Conservation (phyloP, 2,113 vertebrate genomes). For the Scophthalmus maximus region DNA sequence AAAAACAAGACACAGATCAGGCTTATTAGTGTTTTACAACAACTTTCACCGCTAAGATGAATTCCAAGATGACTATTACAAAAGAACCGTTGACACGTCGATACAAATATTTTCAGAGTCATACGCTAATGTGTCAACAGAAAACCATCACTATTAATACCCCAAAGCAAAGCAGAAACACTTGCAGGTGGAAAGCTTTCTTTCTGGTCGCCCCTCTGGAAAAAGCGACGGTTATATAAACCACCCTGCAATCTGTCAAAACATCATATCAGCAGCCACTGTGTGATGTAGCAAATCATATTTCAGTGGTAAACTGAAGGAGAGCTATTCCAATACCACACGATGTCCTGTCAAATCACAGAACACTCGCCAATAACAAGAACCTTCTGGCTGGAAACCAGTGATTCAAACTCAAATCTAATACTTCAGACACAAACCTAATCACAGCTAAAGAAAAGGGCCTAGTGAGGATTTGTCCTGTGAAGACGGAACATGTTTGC, state of each 20-base stretch:
- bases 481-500: slow-evolving; percentile 22
- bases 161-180: neutral
- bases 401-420: slow-evolving; percentile 59
- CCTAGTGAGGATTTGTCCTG: slow-evolving; percentile 19
- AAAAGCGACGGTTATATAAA: slow-evolving; percentile 27
- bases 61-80: neutral
- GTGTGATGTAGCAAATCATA: slow-evolving; percentile 49
- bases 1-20: neutral
- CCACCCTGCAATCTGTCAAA: slow-evolving; percentile 32
- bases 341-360: slow-evolving; percentile 52
- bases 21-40: neutral
- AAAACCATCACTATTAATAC: neutral
- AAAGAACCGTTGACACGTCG: neutral
- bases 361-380: slow-evolving; percentile 43
- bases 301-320: slow-evolving; percentile 52
- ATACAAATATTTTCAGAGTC: neutral
- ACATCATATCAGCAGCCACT: slow-evolving; percentile 33
- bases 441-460: slow-evolving; percentile 51
- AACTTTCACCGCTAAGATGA: too few relatives aligned
- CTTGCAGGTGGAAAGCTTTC: neutral
- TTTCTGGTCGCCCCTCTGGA: neutral
- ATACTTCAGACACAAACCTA: slow-evolving; percentile 59
- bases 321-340: slow-evolving; percentile 33
- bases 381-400: slow-evolving; percentile 55
- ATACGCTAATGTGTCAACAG: neutral